Evolutionary conservation across 2,797 vertebrate species (phyloP).

Genomic region (Schizopygopsis pylzovi): DNA sequence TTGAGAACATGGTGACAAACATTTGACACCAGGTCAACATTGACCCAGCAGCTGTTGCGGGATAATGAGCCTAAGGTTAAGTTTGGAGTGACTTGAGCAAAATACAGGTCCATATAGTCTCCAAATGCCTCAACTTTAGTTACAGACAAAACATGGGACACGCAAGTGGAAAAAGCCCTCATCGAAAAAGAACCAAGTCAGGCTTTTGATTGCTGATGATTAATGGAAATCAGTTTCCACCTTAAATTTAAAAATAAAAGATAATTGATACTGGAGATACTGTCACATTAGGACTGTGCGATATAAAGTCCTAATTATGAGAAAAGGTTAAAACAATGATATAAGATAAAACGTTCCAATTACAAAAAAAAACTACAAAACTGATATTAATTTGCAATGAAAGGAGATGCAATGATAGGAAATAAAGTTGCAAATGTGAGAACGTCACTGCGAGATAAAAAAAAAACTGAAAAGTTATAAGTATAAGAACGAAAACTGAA

Average conservation of each 20-base stretch:
- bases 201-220: background rate
- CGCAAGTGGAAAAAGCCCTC: conserved; percentile 1
- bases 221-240: background rate
- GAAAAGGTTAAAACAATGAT: background rate
- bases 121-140: conserved; percentile 22
- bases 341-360: background rate
- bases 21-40: conserved; percentile 36
- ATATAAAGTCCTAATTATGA: background rate
- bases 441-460: background rate
- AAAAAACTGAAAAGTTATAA: background rate
- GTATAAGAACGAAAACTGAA: background rate
- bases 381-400: background rate
- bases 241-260: background rate
- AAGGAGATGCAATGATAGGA: background rate
- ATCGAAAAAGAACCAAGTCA: background rate
- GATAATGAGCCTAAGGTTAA: conserved; percentile 32
- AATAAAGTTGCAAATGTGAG: background rate
- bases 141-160: conserved; percentile 41
- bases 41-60: conserved; percentile 27
- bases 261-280: background rate
- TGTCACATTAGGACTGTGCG: background rate
- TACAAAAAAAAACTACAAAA: background rate
- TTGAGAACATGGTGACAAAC: conserved; percentile 31
- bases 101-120: background rate
- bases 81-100: conserved; percentile 29